phyloP scores from a whole-genome alignment of 2,888 invertebrate species.

The Coelopa pilipes region DNA sequence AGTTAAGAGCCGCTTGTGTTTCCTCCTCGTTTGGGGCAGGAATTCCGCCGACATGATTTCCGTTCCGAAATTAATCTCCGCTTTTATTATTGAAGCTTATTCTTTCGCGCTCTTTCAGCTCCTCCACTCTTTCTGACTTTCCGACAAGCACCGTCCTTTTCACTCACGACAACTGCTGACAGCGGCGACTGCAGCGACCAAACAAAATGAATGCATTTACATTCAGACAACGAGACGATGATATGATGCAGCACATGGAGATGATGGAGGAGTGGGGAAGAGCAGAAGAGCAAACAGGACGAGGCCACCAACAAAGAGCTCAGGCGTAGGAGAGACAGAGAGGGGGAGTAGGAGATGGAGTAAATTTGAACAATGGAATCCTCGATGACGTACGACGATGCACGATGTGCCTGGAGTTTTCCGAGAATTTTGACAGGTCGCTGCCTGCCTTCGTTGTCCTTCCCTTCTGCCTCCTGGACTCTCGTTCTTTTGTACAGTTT shows the following conservation, averaged over 20 bases:
- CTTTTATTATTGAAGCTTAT: too few relatives aligned
- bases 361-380: slow-evolving; percentile 6
- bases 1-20: too few relatives aligned
- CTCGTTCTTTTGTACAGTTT: too few relatives aligned
- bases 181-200: background rate
- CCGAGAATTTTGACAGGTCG: too few relatives aligned
- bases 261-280: background rate
- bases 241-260: background rate
- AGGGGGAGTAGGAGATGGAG: background rate
- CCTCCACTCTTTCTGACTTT: too few relatives aligned
- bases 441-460: too few relatives aligned
- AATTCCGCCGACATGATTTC: too few relatives aligned
- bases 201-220: slow-evolving; percentile 5
- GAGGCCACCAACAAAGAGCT: too few relatives aligned
- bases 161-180: slow-evolving; percentile 12
- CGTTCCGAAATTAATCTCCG: too few relatives aligned
- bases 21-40: too few relatives aligned
- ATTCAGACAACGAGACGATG: slow-evolving; percentile 3
- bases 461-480: too few relatives aligned
- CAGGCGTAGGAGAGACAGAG: background rate
- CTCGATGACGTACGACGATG: background rate
- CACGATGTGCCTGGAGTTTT: background rate
- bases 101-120: too few relatives aligned
- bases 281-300: background rate
- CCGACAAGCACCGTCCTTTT: background rate